phyloP scores from a whole-genome alignment of 1,140 invertebrate genomes.

The Bombus soroeensis region DNA sequence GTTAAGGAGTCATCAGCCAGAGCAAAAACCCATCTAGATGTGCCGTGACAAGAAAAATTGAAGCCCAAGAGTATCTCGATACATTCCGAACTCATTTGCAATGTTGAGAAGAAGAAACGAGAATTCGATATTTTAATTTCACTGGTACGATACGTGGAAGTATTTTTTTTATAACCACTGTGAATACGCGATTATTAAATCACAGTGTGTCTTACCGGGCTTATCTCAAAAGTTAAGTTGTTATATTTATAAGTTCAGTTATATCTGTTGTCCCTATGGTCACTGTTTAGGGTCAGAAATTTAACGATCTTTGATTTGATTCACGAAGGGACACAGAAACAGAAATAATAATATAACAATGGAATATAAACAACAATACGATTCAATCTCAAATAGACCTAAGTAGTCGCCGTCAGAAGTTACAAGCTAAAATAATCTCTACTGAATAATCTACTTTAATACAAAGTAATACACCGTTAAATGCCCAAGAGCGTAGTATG shows the following conservation, averaged over 20 bases:
- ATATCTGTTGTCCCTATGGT: too few species aligned
- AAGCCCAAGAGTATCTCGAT: background rate
- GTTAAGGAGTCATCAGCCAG: slow-evolving; percentile 1
- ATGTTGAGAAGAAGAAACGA: background rate
- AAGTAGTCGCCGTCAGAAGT: background rate
- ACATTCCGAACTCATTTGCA: background rate
- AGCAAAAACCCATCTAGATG: background rate
- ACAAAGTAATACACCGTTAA: background rate
- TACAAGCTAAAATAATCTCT: background rate
- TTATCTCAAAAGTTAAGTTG: too few species aligned
- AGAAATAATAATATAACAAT: too few species aligned
- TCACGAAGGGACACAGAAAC: too few species aligned
- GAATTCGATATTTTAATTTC: background rate
- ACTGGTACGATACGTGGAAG: too few species aligned
- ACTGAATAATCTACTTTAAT: background rate
- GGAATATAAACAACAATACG: background rate
- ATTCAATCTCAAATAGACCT: background rate
- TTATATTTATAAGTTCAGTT: too few species aligned
- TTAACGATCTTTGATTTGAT: too few species aligned
- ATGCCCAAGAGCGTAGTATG: background rate
- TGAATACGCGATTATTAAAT: too few species aligned
- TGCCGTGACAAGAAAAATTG: background rate
- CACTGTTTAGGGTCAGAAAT: too few species aligned
- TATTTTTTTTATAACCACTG: too few species aligned
- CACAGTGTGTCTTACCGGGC: too few species aligned